These are phyloP conservation scores for Lordiphosa fenestrarum DNA, from an alignment of 2,888 invertebrate species.

Conservation along the genomic window DNA sequence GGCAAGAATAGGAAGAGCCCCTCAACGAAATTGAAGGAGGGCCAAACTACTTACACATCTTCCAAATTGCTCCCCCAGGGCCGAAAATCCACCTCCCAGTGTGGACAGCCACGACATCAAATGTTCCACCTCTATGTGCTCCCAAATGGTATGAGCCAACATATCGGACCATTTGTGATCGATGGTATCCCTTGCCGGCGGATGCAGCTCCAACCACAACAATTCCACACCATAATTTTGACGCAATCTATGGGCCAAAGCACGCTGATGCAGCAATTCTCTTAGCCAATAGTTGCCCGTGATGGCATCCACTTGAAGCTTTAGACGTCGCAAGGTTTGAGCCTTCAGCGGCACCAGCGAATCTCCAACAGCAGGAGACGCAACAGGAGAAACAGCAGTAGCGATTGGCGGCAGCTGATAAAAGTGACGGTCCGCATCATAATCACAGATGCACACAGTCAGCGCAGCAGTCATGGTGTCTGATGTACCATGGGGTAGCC, in stretches of 20 bases:
- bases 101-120: conserved; percentile 97
- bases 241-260: conserved; percentile 47
- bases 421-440: not conserved
- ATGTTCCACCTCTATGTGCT: conserved; percentile 88
- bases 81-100: conserved; percentile 97
- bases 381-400: not conserved
- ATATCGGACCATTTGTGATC: conserved; percentile 85
- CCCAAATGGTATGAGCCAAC: conserved; percentile 82
- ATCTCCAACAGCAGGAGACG: too few species aligned
- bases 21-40: too few species aligned
- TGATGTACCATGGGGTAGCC: not conserved
- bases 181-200: conserved; percentile 84
- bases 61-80: conserved; percentile 92
- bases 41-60: conserved; percentile 84
- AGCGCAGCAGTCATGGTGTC: not conserved
- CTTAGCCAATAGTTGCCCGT: conserved; percentile 64
- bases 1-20: too few species aligned
- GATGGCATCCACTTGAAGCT: conserved; percentile 63
- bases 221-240: conserved; percentile 44
- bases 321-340: conserved; percentile 34
- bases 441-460: conserved; percentile 5
- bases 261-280: conserved; percentile 63
- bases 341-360: too few species aligned
- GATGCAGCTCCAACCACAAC: conserved; percentile 81
- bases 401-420: conserved; percentile 2